Base-by-base conservation (phyloP, 2,113 vertebrate species). In the Nerophis lumbriciformis region DNA sequence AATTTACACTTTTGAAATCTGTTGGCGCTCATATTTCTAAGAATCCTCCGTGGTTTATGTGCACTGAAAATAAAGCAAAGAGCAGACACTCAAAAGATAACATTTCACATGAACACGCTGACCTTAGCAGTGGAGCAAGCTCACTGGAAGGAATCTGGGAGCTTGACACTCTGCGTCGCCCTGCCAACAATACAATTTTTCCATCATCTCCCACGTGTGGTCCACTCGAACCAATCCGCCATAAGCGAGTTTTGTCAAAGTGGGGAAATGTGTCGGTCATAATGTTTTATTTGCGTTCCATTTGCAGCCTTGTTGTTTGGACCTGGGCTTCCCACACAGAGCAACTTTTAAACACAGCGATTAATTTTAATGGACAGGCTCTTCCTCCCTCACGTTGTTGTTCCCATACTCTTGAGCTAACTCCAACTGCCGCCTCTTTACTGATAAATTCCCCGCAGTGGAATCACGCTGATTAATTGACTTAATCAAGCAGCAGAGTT, bases 341-440 rank as follows among this genome's bases (percentile, higher is more conserved):
- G 48, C 50, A 55, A 75, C 73, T 73, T 72, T 37, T 21, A 63
- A 67, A 67, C 53, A 35, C 36, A 69, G 61, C 71, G 63, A 61
- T 81, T 74, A 53, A 69, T 53, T 83, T 79, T 77, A 82, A 85
- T 79, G 79, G 77, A 80, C 3, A 69, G 68, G 44, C 72, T 67
- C 47, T 62, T 71, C 55, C 55, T 57, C 55, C 64, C 52, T 69
- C 54, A 5, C 54, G 9, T 42, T 53, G 1, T 60, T 71, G 67
- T 76, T 83, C 79, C 75, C 75, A 78, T 73, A 69, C 14, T 39
- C 12, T 50, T 57, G 55, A 57, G 39, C 39, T 1, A 16, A 57
- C 37, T 57, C 55, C 55, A 57, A 39, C 39, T 10, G 8, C 55
- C 6, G 10, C 55, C 70, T 35, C 5, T 74, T 66, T 63, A 62